Percentiles rank a stretch among this genome's conserved stretches.
These are phyloP conservation scores for Sciurus carolinensis DNA, from an alignment of 2,797 vertebrate species.

Conservation along the genomic window DNA sequence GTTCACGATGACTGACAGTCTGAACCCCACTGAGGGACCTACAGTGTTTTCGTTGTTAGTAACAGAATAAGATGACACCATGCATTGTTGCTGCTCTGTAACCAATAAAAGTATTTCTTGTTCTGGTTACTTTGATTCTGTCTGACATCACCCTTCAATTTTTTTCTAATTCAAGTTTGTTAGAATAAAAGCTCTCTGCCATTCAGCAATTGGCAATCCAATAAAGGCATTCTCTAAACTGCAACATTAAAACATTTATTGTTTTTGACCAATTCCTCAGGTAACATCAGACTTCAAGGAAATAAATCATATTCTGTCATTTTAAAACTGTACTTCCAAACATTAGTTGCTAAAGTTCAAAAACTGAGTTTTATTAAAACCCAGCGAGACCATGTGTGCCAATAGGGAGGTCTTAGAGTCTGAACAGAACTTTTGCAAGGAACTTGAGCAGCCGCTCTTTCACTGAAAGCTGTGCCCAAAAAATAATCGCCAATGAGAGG, in stretches of 20 bases:
- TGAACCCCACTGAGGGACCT: slow-evolving; percentile 72
- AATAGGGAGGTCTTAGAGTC: not conserved
- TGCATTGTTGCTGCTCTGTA: slow-evolving; percentile 75
- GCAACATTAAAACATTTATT: slow-evolving; percentile 77
- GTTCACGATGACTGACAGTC: slow-evolving; percentile 72
- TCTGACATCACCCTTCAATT: slow-evolving; percentile 82
- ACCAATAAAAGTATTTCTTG: slow-evolving; percentile 81
- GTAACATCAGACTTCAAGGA: slow-evolving; percentile 73
- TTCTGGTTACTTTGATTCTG: slow-evolving; percentile 80
- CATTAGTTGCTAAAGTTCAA: slow-evolving; percentile 56
- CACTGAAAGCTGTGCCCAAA: not conserved
- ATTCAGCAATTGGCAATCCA: slow-evolving; percentile 81
- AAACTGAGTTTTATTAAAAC: slow-evolving; percentile 16
- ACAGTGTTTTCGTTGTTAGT: slow-evolving; percentile 78
- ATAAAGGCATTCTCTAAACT: slow-evolving; percentile 82
- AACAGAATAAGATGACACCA: slow-evolving; percentile 78
- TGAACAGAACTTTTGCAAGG: not conserved
- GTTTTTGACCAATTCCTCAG: slow-evolving; percentile 78
- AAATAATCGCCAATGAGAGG: slow-evolving; percentile 30
- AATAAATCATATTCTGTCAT: slow-evolving; percentile 47
- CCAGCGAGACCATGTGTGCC: not conserved
- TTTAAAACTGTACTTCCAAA: slow-evolving; percentile 57
- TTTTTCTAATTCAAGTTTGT: slow-evolving; percentile 82
- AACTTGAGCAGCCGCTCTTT: not conserved
- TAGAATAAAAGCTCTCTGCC: slow-evolving; percentile 82